A percentile compares a stretch with the other conserved stretches of the same genome.
Evolutionary conservation across 2,113 vertebrate species (phyloP).

Genomic region (Ivindomyrus marchei): DNA sequence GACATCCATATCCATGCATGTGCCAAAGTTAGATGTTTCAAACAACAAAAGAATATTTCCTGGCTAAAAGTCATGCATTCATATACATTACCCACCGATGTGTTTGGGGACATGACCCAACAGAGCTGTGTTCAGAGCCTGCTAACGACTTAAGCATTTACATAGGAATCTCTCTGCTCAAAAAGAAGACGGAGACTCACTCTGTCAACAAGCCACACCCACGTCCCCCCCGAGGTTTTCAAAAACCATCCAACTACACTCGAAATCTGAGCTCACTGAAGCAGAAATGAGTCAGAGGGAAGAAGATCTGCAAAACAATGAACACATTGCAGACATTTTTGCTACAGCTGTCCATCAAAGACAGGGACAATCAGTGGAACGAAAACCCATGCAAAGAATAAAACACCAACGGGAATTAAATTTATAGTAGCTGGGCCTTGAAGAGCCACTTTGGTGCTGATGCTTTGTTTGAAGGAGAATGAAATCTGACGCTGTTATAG

Average conservation of each 20-base stretch:
- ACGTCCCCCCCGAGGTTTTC: background rate
- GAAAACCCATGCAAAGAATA: background rate
- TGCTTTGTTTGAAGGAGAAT: background rate
- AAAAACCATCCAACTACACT: background rate
- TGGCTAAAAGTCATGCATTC: background rate
- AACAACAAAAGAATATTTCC: background rate
- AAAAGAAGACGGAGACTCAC: background rate
- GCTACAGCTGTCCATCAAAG: background rate
- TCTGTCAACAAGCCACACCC: background rate
- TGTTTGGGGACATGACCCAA: background rate
- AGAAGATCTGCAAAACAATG: background rate
- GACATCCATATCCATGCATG: background rate
- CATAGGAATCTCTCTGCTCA: background rate
- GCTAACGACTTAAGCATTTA: background rate
- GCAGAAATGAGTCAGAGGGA: background rate
- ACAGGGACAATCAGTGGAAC: background rate
- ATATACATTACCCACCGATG: background rate
- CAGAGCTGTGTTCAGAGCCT: background rate
- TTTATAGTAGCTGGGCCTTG: background rate
- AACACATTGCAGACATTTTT: background rate
- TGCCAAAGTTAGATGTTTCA: background rate
- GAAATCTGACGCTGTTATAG: background rate
- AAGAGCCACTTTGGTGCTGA: background rate
- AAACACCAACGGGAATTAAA: background rate
- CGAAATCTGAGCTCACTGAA: background rate